Evolutionary conservation across 1,140 invertebrate genomes (phyloP).

Genomic region (Gonioctena quinquepunctata): DNA sequence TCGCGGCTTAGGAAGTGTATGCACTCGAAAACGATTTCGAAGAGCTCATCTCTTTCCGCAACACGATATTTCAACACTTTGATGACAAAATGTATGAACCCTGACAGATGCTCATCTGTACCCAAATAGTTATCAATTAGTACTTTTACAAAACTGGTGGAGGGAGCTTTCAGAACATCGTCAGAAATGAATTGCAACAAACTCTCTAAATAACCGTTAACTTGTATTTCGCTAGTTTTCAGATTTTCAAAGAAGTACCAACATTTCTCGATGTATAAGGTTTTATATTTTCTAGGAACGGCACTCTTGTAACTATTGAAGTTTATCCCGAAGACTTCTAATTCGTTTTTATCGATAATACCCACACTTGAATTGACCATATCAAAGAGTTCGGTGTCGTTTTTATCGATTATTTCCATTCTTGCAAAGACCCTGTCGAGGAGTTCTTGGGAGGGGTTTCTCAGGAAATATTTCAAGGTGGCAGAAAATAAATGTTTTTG

Average conservation of each 20-base stretch:
- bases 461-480: slow-evolving; percentile 23
- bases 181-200: background rate
- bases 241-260: slow-evolving; percentile 17
- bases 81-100: background rate
- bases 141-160: background rate
- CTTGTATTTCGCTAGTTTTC: background rate
- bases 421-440: background rate
- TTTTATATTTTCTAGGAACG: slow-evolving; percentile 16
- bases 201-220: background rate
- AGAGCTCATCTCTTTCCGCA: background rate
- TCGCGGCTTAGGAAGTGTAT: background rate
- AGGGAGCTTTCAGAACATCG: background rate
- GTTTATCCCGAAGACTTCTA: no score
- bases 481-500: slow-evolving; percentile 25
- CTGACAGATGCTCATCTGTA: background rate
- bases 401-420: slow-evolving; percentile 18
- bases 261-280: slow-evolving; percentile 5
- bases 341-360: background rate
- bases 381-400: slow-evolving; percentile 20
- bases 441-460: slow-evolving; percentile 20
- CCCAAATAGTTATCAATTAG: background rate
- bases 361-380: no score
- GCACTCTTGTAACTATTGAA: no score
- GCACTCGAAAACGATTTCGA: background rate
- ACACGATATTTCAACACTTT: background rate